These are phyloP conservation scores for Hanleya hanleyi DNA, from an alignment of 2,888 invertebrate genomes.

Conservation along the genomic window DNA sequence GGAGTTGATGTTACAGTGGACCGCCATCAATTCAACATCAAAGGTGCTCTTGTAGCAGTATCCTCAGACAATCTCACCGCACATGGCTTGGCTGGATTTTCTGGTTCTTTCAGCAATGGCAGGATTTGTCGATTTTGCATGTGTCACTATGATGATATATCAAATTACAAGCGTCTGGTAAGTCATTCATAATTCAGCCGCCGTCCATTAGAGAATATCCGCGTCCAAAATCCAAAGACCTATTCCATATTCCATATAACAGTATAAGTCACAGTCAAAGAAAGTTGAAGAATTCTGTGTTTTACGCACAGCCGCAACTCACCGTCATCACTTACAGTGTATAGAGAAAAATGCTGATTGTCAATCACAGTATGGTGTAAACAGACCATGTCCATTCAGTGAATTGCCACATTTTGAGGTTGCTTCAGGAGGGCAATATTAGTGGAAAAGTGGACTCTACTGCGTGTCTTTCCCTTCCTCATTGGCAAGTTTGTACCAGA, in stretches of 20 bases:
- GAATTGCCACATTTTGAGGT: background rate
- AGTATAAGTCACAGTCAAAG: too few species aligned
- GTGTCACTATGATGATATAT: background rate
- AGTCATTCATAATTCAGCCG: too few species aligned
- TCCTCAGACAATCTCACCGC: conserved; percentile 1
- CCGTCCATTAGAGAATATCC: too few species aligned
- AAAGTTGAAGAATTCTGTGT: background rate
- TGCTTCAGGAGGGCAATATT: background rate
- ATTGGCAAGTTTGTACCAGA: background rate
- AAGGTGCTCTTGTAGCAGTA: background rate
- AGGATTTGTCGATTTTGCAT: background rate
- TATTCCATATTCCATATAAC: too few species aligned
- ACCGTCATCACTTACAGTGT: background rate
- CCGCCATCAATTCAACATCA: background rate
- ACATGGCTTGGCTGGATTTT: background rate
- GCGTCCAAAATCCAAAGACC: too few species aligned
- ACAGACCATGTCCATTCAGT: background rate
- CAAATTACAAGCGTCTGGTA: too few species aligned
- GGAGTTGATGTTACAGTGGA: background rate
- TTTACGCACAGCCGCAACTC: background rate
- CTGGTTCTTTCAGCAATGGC: background rate
- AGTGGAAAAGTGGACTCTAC: background rate
- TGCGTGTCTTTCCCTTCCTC: background rate
- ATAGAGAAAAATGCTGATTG: background rate
- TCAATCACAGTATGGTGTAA: background rate